Percentiles rank a stretch among this genome's conserved stretches.
These are phyloP conservation scores for Malacosoma neustria DNA, from an alignment of 2,888 invertebrate species.

Conservation along the genomic window DNA sequence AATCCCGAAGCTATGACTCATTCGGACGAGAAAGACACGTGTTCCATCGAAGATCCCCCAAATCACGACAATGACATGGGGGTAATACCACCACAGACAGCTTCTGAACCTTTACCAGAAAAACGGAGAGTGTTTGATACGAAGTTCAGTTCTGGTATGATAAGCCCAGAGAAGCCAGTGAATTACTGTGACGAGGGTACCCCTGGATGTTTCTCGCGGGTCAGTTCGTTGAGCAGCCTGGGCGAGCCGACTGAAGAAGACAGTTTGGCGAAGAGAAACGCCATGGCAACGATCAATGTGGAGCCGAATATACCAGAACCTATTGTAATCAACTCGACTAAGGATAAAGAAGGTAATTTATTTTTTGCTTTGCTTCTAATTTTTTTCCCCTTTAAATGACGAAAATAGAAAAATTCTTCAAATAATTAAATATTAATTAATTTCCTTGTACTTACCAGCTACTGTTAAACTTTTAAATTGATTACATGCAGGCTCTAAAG, in stretches of 20 bases:
- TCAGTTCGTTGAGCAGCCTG: conserved; percentile 76
- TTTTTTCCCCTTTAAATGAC: no score
- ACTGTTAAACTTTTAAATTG: no score
- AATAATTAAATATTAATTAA: no score
- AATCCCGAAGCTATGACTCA: conserved; percentile 64
- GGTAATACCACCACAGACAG: conserved; percentile 38
- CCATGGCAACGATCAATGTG: conserved; percentile 56
- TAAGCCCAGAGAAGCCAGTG: conserved; percentile 85
- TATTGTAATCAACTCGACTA: conserved; percentile 38
- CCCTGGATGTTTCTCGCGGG: conserved; percentile 84
- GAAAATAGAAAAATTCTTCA: no score
- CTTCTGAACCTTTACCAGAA: conserved; percentile 31
- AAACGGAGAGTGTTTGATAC: conserved; percentile 58
- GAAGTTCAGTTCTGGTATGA: conserved; percentile 79
- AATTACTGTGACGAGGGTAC: conserved; percentile 93
- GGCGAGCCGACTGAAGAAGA: conserved; percentile 69
- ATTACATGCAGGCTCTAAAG: conserved; percentile 63
- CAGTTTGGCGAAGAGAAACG: conserved; percentile 57
- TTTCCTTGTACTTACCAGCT: no score
- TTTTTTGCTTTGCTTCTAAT: no score
- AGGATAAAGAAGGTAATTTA: conserved; percentile 62
- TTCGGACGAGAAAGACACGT: conserved; percentile 66
- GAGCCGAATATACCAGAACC: conserved; percentile 44
- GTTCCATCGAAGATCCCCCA: conserved; percentile 63
- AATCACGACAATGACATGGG: conserved; percentile 61